These are phyloP conservation scores for Narcine bancroftii DNA, from an alignment of 2,113 vertebrate species.

Conservation along the genomic window DNA sequence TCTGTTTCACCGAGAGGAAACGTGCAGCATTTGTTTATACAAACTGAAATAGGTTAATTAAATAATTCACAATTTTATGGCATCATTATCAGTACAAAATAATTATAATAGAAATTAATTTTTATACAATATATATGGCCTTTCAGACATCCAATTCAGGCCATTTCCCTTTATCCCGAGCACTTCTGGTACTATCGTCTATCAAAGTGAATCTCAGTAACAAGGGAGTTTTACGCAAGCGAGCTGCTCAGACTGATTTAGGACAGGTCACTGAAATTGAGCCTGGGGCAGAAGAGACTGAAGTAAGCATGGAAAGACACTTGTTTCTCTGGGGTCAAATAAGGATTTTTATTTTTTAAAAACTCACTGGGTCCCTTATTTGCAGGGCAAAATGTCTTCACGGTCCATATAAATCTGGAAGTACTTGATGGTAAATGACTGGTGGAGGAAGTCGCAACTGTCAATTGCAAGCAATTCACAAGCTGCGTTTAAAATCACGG, in stretches of 20 bases:
- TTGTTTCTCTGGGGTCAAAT: neutral
- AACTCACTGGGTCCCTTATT: too few relatives aligned
- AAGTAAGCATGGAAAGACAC: too few relatives aligned
- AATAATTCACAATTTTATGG: neutral
- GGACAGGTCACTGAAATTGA: neutral
- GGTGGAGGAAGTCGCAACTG: too few relatives aligned
- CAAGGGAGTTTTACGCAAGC: neutral
- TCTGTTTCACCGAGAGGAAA: neutral
- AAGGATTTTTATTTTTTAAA: too few relatives aligned
- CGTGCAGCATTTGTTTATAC: neutral
- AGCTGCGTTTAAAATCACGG: too few relatives aligned
- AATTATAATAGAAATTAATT: neutral
- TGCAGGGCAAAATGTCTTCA: too few relatives aligned
- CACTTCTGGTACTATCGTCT: neutral
- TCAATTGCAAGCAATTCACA: too few relatives aligned
- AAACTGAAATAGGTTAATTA: neutral
- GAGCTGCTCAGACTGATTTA: neutral
- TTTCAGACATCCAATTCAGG: neutral
- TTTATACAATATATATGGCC: neutral
- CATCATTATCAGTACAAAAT: neutral
- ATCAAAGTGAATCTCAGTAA: neutral
- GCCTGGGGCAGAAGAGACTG: neutral
- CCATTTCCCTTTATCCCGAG: neutral
- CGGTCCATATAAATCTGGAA: too few relatives aligned
- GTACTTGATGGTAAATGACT: too few relatives aligned